Evolutionary conservation across 2,888 invertebrate species (phyloP).

Genomic region (Brachypalpus laphriformis): DNA sequence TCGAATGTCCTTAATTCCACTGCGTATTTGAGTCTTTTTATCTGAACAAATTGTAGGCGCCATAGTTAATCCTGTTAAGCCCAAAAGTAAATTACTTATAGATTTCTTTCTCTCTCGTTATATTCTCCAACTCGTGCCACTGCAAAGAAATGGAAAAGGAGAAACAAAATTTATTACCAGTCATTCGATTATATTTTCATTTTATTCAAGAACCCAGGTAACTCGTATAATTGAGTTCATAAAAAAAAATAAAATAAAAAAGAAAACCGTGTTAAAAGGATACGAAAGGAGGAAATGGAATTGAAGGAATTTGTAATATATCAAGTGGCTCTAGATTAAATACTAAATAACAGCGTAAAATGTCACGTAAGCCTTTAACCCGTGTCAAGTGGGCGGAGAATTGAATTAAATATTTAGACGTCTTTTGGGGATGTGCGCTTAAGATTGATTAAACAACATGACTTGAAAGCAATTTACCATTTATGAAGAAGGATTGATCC

Average conservation of each 20-base stretch:
- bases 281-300: neutral
- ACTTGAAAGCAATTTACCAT: no score
- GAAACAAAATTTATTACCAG: conserved; percentile 18
- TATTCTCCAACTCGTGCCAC: neutral
- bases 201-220: neutral
- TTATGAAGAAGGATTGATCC: no score
- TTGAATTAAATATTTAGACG: no score
- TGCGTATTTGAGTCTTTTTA: conserved; percentile 78
- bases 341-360: neutral
- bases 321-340: neutral
- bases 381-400: no score
- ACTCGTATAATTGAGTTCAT: neutral
- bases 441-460: no score
- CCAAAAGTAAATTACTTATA: conserved; percentile 42
- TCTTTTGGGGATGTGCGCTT: no score
- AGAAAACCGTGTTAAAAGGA: neutral
- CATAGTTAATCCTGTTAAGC: conserved; percentile 75
- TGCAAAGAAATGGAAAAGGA: conserved; percentile 10
- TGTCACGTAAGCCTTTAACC: neutral
- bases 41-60: conserved; percentile 82
- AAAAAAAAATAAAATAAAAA: neutral
- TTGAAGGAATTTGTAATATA: neutral
- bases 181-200: conserved; percentile 24
- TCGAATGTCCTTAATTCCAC: conserved; percentile 70
- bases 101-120: neutral